Conservation (phyloP, 2,888 invertebrate species). For the Apamea crenata region DNA sequence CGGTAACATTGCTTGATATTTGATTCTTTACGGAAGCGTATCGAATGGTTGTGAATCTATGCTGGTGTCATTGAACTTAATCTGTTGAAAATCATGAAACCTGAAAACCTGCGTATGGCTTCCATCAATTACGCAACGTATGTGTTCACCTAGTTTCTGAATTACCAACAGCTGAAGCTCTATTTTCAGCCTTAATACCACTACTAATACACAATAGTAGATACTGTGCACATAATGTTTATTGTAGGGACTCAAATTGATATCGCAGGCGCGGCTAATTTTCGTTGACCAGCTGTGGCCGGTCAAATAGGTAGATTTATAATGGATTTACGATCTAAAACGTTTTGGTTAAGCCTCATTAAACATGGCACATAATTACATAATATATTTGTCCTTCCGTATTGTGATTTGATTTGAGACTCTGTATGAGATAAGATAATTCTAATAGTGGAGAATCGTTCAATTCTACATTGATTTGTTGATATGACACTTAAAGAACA, state of each 20-base stretch:
- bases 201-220: slow-evolving; percentile 21
- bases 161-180: slow-evolving; percentile 36
- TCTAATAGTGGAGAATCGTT: neutral
- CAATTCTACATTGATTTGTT: neutral
- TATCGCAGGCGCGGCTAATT: slow-evolving; percentile 64
- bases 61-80: neutral
- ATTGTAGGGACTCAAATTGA: slow-evolving; percentile 61
- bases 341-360: slow-evolving; percentile 57
- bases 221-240: slow-evolving; percentile 41
- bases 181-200: slow-evolving; percentile 55
- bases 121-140: slow-evolving; percentile 9
- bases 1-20: neutral
- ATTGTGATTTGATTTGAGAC: slow-evolving; percentile 27
- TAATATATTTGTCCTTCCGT: slow-evolving; percentile 41
- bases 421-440: neutral
- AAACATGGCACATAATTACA: slow-evolving; percentile 28
- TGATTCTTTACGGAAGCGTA: neutral
- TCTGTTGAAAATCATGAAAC: neutral
- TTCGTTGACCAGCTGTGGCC: slow-evolving; percentile 65
- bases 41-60: neutral
- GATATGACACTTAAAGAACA: too few species aligned
- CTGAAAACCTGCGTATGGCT: slow-evolving; percentile 15
- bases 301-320: slow-evolving; percentile 59
- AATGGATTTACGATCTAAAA: slow-evolving; percentile 68
- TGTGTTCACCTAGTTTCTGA: slow-evolving; percentile 33